phyloP scores from a whole-genome alignment of 2,113 vertebrate genomes.

The Tretioscincus oriximinensis region DNA sequence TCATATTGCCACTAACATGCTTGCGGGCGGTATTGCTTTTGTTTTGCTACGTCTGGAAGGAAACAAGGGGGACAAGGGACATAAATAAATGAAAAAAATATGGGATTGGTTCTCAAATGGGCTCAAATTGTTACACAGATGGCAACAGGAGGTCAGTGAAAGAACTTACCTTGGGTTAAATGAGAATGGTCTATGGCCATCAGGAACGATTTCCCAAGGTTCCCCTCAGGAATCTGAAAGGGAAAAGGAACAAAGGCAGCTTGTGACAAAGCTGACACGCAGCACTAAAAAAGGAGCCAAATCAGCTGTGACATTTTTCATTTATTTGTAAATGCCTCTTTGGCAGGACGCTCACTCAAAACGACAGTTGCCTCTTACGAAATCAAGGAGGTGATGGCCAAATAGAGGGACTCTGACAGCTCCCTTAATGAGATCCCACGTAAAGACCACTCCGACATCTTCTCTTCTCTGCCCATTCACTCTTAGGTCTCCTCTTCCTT shows the following conservation, averaged over 20 bases:
- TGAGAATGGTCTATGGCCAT: conserved; percentile 73
- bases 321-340: conserved; percentile 99
- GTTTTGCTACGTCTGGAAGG: conserved; percentile 18
- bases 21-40: conserved; percentile 29
- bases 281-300: conserved; percentile 80
- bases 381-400: conserved; percentile 84
- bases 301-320: conserved; percentile 99
- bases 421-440: conserved; percentile 95
- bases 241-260: conserved; percentile 87
- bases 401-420: conserved; percentile 92
- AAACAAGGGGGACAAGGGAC: background rate
- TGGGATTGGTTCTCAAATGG: conserved; percentile 9
- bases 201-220: conserved; percentile 79
- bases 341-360: conserved; percentile 90
- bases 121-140: conserved; percentile 63
- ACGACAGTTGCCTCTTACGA: conserved; percentile 88
- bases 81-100: too few species aligned
- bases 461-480: conserved; percentile 80
- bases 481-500: conserved; percentile 80
- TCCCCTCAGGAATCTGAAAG: conserved; percentile 79
- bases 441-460: conserved; percentile 83
- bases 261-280: conserved; percentile 92
- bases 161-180: conserved; percentile 78
- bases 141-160: conserved; percentile 79
- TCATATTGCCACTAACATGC: conserved; percentile 1